Evolutionary conservation across 1,140 invertebrate species (phyloP), one percentile per base, ranked within the genome.

Genomic region (Palaemon carinicauda): DNA sequence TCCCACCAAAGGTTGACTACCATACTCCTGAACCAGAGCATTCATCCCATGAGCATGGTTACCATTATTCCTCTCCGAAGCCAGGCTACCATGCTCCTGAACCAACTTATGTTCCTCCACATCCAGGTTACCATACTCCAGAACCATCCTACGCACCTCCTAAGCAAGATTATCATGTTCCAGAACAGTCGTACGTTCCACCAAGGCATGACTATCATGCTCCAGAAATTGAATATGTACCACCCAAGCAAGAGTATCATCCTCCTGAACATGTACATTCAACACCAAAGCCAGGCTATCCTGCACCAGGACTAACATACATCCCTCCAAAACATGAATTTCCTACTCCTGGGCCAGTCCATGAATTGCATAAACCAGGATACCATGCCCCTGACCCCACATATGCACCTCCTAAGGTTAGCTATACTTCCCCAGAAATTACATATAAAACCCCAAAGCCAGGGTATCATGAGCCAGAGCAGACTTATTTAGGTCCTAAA

Each of bases 151-250:
- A 75, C 9, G 73, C 33, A 9, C 17, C 41, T 7, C 71, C 81
- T 12, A 83, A 83, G 29, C 69, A 50, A 24, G 71, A 87, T 52
- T 77, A 82, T 52, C n/a, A n/a, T n/a, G n/a, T n/a, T n/a, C 73
- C 73, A n/a, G 21, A 75, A 24, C 21, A 24, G 24, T n/a, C 50
- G 7, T 24, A 75, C 24, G 24, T 75, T 24, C n/a, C 73, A 24
- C 73, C 73, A 24, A 24, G 19, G 24, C 71, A 24, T 56, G 33
- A 75, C 73, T 21, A 75, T 75, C 12, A 41, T 50, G 41, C 12
- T 1, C 41, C 41, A 9, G 41, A 41, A 41, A 41, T 9, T 41
- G 9, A 41, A 9, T 41, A 41, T 9, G 33, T 41, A 41, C 33
- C 33, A 9, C 33, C 33, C 3, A 9, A 41, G 3, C 7, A 41